These are phyloP conservation scores for Smittia sp. DNA, from an alignment of 2,888 invertebrate species.

Conservation along the genomic window DNA sequence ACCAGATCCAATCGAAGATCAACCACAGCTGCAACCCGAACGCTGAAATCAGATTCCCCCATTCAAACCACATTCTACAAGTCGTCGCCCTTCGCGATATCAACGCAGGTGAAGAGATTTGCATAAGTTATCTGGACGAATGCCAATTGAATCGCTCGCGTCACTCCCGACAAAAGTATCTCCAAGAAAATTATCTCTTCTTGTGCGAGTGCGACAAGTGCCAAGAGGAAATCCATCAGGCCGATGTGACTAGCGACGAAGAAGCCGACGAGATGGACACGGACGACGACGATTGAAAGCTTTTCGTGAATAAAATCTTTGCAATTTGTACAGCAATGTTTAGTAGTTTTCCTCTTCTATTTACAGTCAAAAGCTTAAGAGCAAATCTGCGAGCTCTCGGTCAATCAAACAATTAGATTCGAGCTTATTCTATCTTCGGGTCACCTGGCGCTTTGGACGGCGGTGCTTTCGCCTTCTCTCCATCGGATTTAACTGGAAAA, in stretches of 20 bases:
- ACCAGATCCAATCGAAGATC: slow-evolving; percentile 77
- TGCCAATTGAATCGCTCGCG: slow-evolving; percentile 76
- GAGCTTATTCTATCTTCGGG: not conserved
- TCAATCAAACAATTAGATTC: not conserved
- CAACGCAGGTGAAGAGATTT: slow-evolving; percentile 79
- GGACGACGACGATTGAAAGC: slow-evolving; percentile 49
- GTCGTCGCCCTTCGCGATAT: slow-evolving; percentile 72
- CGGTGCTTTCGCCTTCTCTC: not conserved
- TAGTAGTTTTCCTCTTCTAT: not conserved
- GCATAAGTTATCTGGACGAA: slow-evolving; percentile 86
- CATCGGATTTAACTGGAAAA: not conserved
- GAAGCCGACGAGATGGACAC: slow-evolving; percentile 54
- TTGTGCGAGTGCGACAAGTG: slow-evolving; percentile 81
- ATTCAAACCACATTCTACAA: slow-evolving; percentile 74
- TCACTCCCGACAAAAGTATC: slow-evolving; percentile 76
- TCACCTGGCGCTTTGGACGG: slow-evolving; percentile 3
- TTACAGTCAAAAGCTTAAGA: slow-evolving; percentile 14
- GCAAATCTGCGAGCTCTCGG: not conserved
- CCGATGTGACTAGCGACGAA: slow-evolving; percentile 81
- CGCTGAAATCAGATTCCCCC: slow-evolving; percentile 78
- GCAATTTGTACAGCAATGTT: not conserved
- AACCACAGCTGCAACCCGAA: slow-evolving; percentile 94
- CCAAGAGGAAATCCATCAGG: slow-evolving; percentile 66
- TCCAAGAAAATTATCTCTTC: slow-evolving; percentile 72
- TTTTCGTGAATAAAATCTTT: not conserved